Evolutionary conservation across 2,113 vertebrate genomes (phyloP).

Genomic region (Tachysurus fulvidraco): DNA sequence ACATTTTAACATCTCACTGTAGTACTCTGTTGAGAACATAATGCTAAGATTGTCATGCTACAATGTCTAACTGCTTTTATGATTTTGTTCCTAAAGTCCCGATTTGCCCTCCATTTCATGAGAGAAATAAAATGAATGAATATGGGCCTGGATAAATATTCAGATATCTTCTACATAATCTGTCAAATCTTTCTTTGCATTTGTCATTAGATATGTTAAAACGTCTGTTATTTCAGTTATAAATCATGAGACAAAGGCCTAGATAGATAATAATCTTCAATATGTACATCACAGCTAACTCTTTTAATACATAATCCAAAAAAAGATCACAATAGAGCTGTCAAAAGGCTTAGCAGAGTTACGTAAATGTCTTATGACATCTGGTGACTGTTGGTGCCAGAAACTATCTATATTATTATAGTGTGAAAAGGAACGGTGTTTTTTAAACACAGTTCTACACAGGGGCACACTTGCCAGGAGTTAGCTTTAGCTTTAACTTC

Average conservation of each 20-base stretch:
- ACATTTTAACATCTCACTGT: conserved; percentile 43
- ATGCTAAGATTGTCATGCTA: not conserved
- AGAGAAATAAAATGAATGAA: not conserved
- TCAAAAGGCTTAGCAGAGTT: not conserved
- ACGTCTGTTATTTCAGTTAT: not conserved
- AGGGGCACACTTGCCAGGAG: not conserved
- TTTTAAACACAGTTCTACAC: not conserved
- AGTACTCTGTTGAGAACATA: not conserved
- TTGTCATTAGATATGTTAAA: not conserved
- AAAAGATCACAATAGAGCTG: not conserved
- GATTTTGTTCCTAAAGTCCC: not conserved
- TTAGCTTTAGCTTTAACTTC: not conserved
- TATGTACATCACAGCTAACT: not conserved
- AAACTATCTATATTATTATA: not conserved
- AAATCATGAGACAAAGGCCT: not conserved
- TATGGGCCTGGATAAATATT: not conserved
- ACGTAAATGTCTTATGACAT: not conserved
- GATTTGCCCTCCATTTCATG: not conserved
- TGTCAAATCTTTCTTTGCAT: not conserved
- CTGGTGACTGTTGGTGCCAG: not conserved
- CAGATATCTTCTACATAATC: not conserved
- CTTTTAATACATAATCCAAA: not conserved
- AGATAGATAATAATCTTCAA: not conserved
- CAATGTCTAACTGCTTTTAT: not conserved
- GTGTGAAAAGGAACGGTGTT: not conserved